Evolutionary conservation across 92 coral and sea anemone species (phyloP), one percentile per base, ranked within the genome.

Genomic region (Paragorgia papillata): DNA sequence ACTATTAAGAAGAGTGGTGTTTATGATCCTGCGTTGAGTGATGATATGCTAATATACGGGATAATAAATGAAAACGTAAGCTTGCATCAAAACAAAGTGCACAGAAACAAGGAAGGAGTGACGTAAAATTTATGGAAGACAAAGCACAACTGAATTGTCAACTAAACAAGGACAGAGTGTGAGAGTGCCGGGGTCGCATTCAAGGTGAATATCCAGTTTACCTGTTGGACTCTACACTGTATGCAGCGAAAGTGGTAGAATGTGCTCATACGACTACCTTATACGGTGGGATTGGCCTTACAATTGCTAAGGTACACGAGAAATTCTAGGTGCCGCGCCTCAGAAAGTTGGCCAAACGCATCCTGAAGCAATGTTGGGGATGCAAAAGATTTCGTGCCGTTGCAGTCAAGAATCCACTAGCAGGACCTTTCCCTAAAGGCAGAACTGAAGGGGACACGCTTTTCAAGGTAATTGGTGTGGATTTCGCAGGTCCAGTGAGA

Each of bases 241-340:
- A 79, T 31, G 60, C 88, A 9, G 22, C 61, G 21, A 48, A 64
- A 18, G 65, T 88, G 2, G 55, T 84, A 69, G 39, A 33, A 39
- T 86, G 81, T 24, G 44, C 60, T 62, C 92, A 88, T 19, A 56
- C 44, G 26, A 67, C 76, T 64, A 75, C 73, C 50, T 69, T 88
- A 61, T 88, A 80, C 26, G 86, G 86, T 88, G 89, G 80, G 76
- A 86, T 88, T 28, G 57, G 81, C 4, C 15, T 69, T 56, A 88
- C 92, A 39, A 80, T 88, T 81, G 22, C 75, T 25, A 73, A 60
- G 18, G 68, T 88, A 28, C 75, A 82, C 76, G 86, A 88, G 74
- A 81, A 69, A 63, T 75, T 75, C 15, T 88, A 86, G 89, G 28
- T 69, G 22, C 89, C 92, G 17, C 75, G 77, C 46, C 81, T 88